Base-by-base conservation (phyloP, 2,113 vertebrate genomes). In the Charadrius vociferus region DNA sequence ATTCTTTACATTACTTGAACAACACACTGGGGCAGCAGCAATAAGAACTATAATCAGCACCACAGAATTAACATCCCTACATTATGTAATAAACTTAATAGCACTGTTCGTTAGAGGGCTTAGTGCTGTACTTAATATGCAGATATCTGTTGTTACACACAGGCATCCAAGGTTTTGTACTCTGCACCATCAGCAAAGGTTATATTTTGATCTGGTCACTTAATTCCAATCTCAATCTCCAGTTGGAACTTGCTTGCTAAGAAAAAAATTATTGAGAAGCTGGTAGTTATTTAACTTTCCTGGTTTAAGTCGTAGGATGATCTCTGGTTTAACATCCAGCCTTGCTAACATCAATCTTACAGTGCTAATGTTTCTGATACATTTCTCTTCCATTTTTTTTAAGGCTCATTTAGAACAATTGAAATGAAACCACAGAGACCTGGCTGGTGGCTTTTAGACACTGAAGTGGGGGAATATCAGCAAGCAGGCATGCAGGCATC, bases 401-500 rank as follows among this genome's bases (percentile, higher is more conserved):
- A 96, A 99, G 99, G 99, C 59, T 97, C 98, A 50, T 99, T 99
- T 98, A 98, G 98, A 67, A 99, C 99, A 88, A 94, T 99, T 94
- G 99, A 99, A 98, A 99, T 99, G 99, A 98, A 96, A 75, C 98
- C 99, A 45, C 98, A 99, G 66, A 99, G 98, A 97, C 98, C 99
- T 61, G 99, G 99, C 24, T 98, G 99, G 91, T 99, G 99, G 99
- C 99, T 99, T 91, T 97, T 99, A 83, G 98, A 99, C 92, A 99
- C 99, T 23, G 99, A 99, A 96, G 97, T 99, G 34, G 99, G 99
- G 55, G 97, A 99, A 63, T 98, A 98, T 94, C 99, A 99, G 73
- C 97, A 98, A 98, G 98, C 96, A 79, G 99, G 99, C 92, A 99
- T 99, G 99, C 99, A 99, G 93, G 97, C 99, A 2, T 97, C 98